Evolutionary conservation across 2,113 vertebrate genomes (phyloP).

Genomic region (Puma concolor): DNA sequence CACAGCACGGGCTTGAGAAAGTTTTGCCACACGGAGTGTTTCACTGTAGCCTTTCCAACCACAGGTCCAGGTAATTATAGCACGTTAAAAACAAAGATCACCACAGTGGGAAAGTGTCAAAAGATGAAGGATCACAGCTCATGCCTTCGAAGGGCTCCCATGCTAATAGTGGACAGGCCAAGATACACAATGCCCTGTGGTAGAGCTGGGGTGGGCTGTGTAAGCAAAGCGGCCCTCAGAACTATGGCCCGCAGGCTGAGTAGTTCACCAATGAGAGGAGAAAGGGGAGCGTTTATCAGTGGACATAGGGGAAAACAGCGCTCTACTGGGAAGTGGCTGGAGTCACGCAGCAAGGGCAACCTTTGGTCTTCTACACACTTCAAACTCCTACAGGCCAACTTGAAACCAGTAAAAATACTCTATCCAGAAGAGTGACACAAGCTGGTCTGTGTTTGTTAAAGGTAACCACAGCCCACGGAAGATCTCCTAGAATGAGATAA

Average conservation of each 20-base stretch:
- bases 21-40: background rate
- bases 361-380: background rate
- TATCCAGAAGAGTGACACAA: background rate
- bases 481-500: background rate
- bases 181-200: background rate
- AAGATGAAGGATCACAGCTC: background rate
- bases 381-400: background rate
- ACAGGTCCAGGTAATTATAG: background rate
- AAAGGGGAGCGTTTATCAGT: too few relatives aligned
- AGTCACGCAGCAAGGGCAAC: background rate
- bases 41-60: background rate
- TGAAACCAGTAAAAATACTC: background rate
- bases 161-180: background rate
- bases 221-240: background rate
- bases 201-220: background rate
- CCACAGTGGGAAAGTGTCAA: background rate
- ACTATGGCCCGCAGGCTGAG: background rate
- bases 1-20: background rate
- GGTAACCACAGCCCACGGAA: rapidly evolving
- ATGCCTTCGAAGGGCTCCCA: background rate
- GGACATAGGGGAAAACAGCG: rapidly evolving
- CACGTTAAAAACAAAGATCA: background rate
- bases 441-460: background rate
- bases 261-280: background rate
- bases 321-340: background rate